Evolutionary conservation across 2,888 invertebrate species (phyloP).

Genomic region (Stomorhina lunata): DNA sequence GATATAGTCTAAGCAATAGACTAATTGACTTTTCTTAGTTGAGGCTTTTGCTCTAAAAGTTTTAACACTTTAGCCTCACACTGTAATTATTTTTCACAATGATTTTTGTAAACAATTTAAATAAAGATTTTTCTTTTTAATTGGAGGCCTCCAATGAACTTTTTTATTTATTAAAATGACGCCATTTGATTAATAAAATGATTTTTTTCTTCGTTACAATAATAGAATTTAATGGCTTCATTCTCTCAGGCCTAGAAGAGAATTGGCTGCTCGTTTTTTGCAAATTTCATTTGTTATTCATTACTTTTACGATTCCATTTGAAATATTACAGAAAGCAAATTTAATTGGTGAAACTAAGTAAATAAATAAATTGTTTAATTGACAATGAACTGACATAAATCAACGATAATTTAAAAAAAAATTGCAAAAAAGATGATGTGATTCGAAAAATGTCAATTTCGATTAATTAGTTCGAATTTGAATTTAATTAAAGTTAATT

Average conservation of each 20-base stretch:
- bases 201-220: slow-evolving; percentile 12
- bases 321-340: slow-evolving; percentile 20
- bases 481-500: slow-evolving; percentile 44
- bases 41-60: too few relatives aligned
- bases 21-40: too few relatives aligned
- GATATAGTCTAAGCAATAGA: too few relatives aligned
- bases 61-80: neutral
- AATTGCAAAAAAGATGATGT: slow-evolving; percentile 29
- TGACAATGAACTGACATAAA: slow-evolving; percentile 58
- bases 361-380: slow-evolving; percentile 57
- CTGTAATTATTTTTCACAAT: slow-evolving; percentile 22
- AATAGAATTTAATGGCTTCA: slow-evolving; percentile 25
- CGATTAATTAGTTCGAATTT: slow-evolving; percentile 48
- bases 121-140: slow-evolving; percentile 24
- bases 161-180: slow-evolving; percentile 50
- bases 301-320: neutral
- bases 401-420: slow-evolving; percentile 13
- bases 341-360: slow-evolving; percentile 48
- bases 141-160: slow-evolving; percentile 42
- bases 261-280: neutral
- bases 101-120: slow-evolving; percentile 46
- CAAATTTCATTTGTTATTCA: slow-evolving; percentile 29
- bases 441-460: slow-evolving; percentile 46
- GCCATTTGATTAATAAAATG: slow-evolving; percentile 53
- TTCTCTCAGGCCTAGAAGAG: neutral